Conservation (phyloP, 2,113 vertebrate species). For the Dromiciops gliroides region DNA sequence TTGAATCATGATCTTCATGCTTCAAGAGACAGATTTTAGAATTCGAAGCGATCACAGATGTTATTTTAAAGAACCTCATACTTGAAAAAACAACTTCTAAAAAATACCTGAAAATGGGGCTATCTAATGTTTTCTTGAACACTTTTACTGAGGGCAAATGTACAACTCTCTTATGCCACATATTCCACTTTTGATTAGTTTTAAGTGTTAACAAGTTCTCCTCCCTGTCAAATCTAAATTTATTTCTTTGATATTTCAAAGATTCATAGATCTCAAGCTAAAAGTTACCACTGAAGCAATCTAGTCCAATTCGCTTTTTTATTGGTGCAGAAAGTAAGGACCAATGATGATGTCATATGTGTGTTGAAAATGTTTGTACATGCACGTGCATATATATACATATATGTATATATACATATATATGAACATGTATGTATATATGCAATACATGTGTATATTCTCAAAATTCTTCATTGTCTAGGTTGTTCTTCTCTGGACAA, state of each 20-base stretch:
- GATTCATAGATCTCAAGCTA: background rate
- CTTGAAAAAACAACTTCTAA: background rate
- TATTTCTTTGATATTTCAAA: background rate
- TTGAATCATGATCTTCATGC: background rate
- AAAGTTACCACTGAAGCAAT: background rate
- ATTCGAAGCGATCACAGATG: background rate
- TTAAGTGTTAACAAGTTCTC: background rate
- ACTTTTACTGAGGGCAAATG: background rate
- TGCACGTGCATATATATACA: too few species aligned
- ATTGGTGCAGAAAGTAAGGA: background rate
- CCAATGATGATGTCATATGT: background rate
- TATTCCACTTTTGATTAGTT: background rate
- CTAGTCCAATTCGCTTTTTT: background rate
- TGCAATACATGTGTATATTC: too few species aligned
- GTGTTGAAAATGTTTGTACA: background rate
- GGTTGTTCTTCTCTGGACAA: too few species aligned
- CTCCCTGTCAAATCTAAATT: background rate
- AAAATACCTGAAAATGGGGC: background rate
- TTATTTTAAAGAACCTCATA: background rate
- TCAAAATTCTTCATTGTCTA: too few species aligned
- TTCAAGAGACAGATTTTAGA: background rate
- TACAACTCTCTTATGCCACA: background rate
- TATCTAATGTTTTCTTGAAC: background rate
- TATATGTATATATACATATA: too few species aligned
- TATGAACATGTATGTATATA: too few species aligned